A percentile compares a stretch with the other conserved stretches of the same genome.
Evolutionary conservation across 2,113 vertebrate genomes (phyloP).

Genomic region (Cephalopterus ornatus): DNA sequence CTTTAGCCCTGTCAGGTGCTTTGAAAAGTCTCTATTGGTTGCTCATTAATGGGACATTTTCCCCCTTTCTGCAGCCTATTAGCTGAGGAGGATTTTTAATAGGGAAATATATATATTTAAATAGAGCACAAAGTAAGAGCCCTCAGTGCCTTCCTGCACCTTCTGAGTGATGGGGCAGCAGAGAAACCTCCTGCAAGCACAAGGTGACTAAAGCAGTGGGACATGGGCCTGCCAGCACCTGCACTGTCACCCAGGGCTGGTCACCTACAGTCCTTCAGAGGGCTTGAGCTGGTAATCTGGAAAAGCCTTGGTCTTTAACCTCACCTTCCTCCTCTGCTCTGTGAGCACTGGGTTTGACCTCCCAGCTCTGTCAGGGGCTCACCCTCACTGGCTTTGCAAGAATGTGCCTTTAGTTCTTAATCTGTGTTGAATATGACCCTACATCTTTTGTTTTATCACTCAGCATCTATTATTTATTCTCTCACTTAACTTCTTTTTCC

Average conservation of each 20-base stretch:
- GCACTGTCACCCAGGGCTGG: not conserved
- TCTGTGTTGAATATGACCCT: not conserved
- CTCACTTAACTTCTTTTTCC: too few relatives aligned
- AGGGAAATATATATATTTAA: not conserved
- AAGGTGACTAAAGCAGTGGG: not conserved
- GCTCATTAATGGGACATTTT: constrained; percentile 44
- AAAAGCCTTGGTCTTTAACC: not conserved
- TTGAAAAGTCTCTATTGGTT: constrained; percentile 33
- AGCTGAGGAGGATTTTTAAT: not conserved
- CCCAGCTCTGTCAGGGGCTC: not conserved
- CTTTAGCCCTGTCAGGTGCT: constrained; percentile 11
- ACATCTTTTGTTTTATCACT: not conserved
- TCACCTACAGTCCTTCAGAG: not conserved
- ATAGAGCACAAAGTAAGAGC: not conserved
- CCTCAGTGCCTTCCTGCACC: not conserved
- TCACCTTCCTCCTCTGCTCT: not conserved
- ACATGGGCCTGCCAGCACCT: not conserved
- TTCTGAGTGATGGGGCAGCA: not conserved
- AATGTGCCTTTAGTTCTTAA: not conserved
- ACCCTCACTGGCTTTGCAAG: not conserved
- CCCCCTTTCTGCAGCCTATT: not conserved
- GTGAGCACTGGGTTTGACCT: not conserved
- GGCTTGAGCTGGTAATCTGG: not conserved
- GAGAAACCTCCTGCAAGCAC: not conserved
- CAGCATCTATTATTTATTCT: not conserved